These are phyloP conservation scores for Macquaria australasica DNA, from an alignment of 2,113 vertebrate species.

Conservation along the genomic window DNA sequence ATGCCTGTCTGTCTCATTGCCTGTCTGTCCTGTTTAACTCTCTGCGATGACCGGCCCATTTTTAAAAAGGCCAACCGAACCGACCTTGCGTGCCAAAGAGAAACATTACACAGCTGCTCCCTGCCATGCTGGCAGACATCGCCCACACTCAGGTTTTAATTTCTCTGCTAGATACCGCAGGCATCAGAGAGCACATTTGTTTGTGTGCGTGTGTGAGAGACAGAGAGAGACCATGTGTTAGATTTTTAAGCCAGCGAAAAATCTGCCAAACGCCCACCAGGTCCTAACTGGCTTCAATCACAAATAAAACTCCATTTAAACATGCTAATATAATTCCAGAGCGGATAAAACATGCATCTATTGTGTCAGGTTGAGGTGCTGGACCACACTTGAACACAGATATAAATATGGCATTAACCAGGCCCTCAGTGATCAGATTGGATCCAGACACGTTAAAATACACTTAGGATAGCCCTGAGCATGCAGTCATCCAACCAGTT, in stretches of 20 bases:
- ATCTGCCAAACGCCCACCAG: constrained; percentile 14
- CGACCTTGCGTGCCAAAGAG: constrained; percentile 61
- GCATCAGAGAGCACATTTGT: constrained; percentile 30
- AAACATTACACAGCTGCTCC: constrained; percentile 71
- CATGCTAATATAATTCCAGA: not conserved
- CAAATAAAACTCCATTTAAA: constrained; percentile 15
- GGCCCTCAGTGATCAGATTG: not conserved
- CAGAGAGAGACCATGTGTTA: constrained; percentile 22
- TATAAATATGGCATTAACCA: not conserved
- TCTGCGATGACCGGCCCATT: constrained; percentile 34
- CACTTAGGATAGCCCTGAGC: not conserved
- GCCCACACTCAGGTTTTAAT: constrained; percentile 54
- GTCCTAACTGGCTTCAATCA: constrained; percentile 10
- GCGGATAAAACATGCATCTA: not conserved
- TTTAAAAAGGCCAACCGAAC: constrained; percentile 30
- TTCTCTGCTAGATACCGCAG: constrained; percentile 29
- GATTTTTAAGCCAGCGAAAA: not conserved
- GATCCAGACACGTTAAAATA: not conserved
- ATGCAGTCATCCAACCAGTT: not conserved
- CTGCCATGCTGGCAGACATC: constrained; percentile 58
- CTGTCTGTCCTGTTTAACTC: constrained; percentile 30
- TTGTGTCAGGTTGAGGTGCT: not conserved
- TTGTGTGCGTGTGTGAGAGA: constrained; percentile 18
- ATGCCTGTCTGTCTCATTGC: constrained; percentile 16
- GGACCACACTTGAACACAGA: not conserved